Conservation (phyloP, 30 jellyfish, hydroid and myxozoan species). For the Turritopsis dohrnii region DNA sequence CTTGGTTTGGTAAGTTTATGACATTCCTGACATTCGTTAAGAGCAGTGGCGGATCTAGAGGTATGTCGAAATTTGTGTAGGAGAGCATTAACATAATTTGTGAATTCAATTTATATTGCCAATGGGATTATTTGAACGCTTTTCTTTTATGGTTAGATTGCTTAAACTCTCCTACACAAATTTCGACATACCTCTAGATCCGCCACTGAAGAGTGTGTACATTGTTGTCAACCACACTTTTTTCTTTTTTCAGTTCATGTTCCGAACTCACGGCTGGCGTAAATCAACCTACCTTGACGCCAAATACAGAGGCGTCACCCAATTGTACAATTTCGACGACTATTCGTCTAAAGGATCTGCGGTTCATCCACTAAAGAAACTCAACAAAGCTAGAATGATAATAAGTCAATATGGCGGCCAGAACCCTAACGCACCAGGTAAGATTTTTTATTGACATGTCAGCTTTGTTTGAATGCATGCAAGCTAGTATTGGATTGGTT, state of each 20-base stretch:
- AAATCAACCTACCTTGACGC: constrained; percentile 56
- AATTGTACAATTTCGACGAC: constrained; percentile 55
- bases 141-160: no score
- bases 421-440: background rate
- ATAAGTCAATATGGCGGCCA: constrained; percentile 9
- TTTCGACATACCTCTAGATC: no score
- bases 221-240: background rate
- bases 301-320: constrained; percentile 54
- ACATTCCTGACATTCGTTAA: background rate
- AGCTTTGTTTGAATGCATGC: background rate
- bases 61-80: no score
- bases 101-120: no score
- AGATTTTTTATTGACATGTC: background rate
- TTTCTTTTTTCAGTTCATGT: constrained; percentile 45
- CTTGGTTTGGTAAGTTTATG: constrained; percentile 65
- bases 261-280: constrained; percentile 91
- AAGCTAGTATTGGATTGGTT: background rate
- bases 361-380: constrained; percentile 69
- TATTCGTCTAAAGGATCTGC: constrained; percentile 94
- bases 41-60: no score
- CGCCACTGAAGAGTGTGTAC: background rate
- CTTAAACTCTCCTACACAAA: no score
- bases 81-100: no score
- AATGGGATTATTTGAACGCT: no score
- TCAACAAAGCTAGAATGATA: constrained; percentile 40